A percentile compares a stretch with the other conserved stretches of the same genome.
These are phyloP conservation scores for Phalera bucephala DNA, from an alignment of 2,888 invertebrate species.

Conservation along the genomic window DNA sequence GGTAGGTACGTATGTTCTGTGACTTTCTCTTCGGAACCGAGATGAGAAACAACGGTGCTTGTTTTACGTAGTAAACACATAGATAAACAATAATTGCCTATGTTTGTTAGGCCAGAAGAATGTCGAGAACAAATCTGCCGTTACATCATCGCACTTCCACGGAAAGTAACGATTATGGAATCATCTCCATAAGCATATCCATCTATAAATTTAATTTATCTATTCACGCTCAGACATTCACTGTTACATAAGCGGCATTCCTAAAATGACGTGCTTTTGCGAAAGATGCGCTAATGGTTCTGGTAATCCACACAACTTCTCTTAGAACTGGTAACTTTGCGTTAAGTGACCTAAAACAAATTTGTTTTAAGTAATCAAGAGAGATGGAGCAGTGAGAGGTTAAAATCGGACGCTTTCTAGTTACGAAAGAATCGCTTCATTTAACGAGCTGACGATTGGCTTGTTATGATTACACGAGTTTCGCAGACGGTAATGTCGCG, in stretches of 20 bases:
- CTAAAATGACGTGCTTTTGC: slow-evolving; percentile 40
- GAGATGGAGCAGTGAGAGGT: slow-evolving; percentile 11
- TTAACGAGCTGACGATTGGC: slow-evolving; percentile 61
- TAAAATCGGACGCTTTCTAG: slow-evolving; percentile 61
- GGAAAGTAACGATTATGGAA: slow-evolving; percentile 29
- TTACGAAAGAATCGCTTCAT: slow-evolving; percentile 71
- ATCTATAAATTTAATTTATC: slow-evolving; percentile 28
- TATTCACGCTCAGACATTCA: slow-evolving; percentile 41
- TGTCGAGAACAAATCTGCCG: slow-evolving; percentile 6
- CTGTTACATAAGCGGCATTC: slow-evolving; percentile 49
- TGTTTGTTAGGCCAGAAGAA: slow-evolving; percentile 27
- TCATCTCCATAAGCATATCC: slow-evolving; percentile 21
- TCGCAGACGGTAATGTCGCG: slow-evolving; percentile 43
- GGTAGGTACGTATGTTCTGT: slow-evolving; percentile 32
- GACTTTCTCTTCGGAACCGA: slow-evolving; percentile 48
- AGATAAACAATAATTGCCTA: slow-evolving; percentile 37
- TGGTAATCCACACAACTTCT: slow-evolving; percentile 20
- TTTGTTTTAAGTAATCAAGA: background rate
- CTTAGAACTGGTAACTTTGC: background rate
- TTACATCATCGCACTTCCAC: slow-evolving; percentile 28
- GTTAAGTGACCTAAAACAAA: background rate
- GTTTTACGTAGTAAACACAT: slow-evolving; percentile 30
- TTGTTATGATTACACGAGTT: slow-evolving; percentile 54
- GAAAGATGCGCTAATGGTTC: slow-evolving; percentile 42
- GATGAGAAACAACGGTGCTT: slow-evolving; percentile 35